Evolutionary conservation across 1,140 invertebrate genomes (phyloP), one percentile per base, ranked within the genome.

Genomic region (Drepana arcuata): DNA sequence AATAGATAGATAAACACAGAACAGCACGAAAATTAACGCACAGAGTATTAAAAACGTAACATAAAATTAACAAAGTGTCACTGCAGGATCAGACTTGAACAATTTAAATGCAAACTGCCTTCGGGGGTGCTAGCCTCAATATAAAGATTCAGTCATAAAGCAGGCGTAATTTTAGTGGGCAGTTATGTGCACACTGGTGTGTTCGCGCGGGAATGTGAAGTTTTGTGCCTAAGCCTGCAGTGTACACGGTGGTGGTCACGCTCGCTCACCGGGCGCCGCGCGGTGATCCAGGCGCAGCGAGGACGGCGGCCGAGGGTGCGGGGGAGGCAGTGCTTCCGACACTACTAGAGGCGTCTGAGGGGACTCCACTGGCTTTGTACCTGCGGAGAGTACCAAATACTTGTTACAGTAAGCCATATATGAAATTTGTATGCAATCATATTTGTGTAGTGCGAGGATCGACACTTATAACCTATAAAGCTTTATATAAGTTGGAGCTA

Each of bases 341-440:
- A 87, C 81, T 29, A 88, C 89, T 42, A 91, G 85, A 15, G 92
- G 92, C 40, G 92, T 94, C 77, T 93, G 91, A 7, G 92, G 93
- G 21, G 92, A 93, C 45, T 94, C 93, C 54, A 94, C 79, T 4
- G 93, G 93, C 55, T 92, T 89, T 49, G 90, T 91, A 45, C 94
- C 91, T 83, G 46, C 4, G n/a, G 59, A 43, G 38, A 28, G 12
- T 14, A 31, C 23, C 11, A 14, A 24, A 7, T 4, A 24, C 9
- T 14, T 14, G n/a, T n/a, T n/a, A n/a, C n/a, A n/a, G n/a, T n/a
- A n/a, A n/a, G n/a, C n/a, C n/a, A n/a, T n/a, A n/a, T n/a, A n/a
- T n/a, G n/a, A n/a, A n/a, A n/a, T n/a, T n/a, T n/a, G n/a, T n/a
- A n/a, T n/a, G n/a, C n/a, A n/a, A n/a, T n/a, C n/a, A n/a, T n/a